Base-by-base conservation (phyloP, 2,797 vertebrate genomes). In the Halcyon chelicuti region DNA sequence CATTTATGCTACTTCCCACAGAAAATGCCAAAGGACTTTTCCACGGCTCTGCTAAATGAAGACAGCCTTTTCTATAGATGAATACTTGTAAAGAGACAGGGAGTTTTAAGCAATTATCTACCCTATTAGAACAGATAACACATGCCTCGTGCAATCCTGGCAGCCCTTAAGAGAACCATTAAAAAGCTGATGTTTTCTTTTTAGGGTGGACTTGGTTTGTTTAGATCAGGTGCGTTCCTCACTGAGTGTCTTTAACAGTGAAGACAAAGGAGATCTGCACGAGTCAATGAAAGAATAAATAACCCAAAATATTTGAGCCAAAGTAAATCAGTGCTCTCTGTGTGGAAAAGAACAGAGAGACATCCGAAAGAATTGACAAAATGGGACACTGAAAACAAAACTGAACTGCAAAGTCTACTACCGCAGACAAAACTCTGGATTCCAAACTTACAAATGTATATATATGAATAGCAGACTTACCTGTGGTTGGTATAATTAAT, bases 21-120 rank as follows among this genome's bases (percentile, higher is more conserved):
- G 47, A 97, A 94, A 94, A 70, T 22, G 42, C 28, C 71, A 86
- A 76, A 84, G 28, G 42, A 79, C 47, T 92, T 94, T 86, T 87
- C 74, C 29, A 54, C 9, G 33, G n/a, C 25, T 88, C 68, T 90
- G 46, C 26, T 90, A 93, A 76, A 78, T 51, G 73, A 86, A 81
- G 40, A 73, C 26, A 78, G 47, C 29, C 49, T 82, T 91, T 63
- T 80, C 40, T 71, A 60, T 52, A 86, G 60, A 7, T 75, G 46
- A 92, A 72, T 58, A 55, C 39, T 82, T 92, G 29, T 51, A 60
- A 81, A 49, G 78, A 77, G 20, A 72, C 65, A 11, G 2, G 8
- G 21, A 60, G 54, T 66, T 80, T 84, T 70, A 73, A 92, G 57
- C 37, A 90, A 58, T 87, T 83, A 83, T n/a, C 20, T 62, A 21